phyloP scores from a whole-genome alignment of 2,888 invertebrate species.

The Hydrotaea cyrtoneurina region DNA sequence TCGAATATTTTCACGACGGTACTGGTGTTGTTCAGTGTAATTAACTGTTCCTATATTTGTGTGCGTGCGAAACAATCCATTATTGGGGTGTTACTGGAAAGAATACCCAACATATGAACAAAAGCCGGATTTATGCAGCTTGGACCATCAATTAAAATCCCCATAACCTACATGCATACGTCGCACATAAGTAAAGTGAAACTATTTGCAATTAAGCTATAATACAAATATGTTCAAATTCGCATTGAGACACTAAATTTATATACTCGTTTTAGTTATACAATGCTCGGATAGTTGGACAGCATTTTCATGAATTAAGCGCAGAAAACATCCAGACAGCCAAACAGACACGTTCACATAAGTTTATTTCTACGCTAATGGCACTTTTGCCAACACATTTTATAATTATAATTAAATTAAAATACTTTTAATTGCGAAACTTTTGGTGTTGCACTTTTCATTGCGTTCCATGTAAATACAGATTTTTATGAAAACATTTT shows the following conservation, averaged over 20 bases:
- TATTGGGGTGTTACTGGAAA: no score
- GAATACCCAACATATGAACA: no score
- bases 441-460: conserved; percentile 4
- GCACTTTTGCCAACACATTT: conserved; percentile 37
- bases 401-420: conserved; percentile 56
- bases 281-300: no score
- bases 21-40: no score
- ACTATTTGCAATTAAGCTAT: conserved; percentile 68
- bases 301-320: conserved; percentile 15
- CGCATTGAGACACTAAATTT: no score
- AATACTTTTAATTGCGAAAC: conserved; percentile 44
- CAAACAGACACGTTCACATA: not conserved
- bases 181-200: not conserved
- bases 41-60: no score
- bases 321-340: not conserved
- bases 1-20: no score
- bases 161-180: no score
- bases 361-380: conserved; percentile 24
- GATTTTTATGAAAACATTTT: conserved; percentile 8
- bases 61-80: no score
- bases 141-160: conserved; percentile 69
- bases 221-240: conserved; percentile 55
- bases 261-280: no score
- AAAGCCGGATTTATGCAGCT: no score
- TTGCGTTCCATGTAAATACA: not conserved